Conservation (phyloP, 2,888 invertebrate genomes). For the Phlogophora meticulosa region DNA sequence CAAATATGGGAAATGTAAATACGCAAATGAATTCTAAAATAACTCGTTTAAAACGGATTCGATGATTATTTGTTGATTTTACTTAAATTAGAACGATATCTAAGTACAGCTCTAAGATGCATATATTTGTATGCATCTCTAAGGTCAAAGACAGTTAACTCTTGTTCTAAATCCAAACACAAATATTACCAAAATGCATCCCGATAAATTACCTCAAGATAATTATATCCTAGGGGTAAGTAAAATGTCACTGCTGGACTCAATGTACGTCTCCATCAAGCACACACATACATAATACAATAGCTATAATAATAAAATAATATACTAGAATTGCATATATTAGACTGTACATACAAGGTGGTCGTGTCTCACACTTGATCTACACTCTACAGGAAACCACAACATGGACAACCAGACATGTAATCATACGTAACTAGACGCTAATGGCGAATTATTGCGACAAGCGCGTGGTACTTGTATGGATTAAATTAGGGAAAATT, state of each 20-base stretch:
- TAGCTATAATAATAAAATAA: background rate
- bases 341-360: slow-evolving; percentile 22
- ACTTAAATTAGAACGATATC: background rate
- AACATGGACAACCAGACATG: slow-evolving; percentile 40
- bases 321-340: background rate
- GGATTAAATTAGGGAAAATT: slow-evolving; percentile 3
- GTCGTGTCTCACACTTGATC: slow-evolving; percentile 29
- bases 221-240: too few species aligned
- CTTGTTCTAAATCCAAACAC: background rate
- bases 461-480: slow-evolving; percentile 30
- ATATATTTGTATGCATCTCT: background rate
- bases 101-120: background rate
- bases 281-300: background rate
- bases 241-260: too few species aligned
- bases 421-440: slow-evolving; percentile 57
- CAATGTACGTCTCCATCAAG: background rate
- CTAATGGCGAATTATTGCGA: slow-evolving; percentile 52
- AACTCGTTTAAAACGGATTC: slow-evolving; percentile 13
- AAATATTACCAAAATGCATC: background rate
- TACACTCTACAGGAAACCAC: slow-evolving; percentile 52
- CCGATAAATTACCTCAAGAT: background rate
- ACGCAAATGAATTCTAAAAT: background rate
- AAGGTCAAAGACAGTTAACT: background rate
- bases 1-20: slow-evolving; percentile 17
- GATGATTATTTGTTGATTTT: too few species aligned